Evolutionary conservation across 2,888 invertebrate genomes (phyloP), one percentile per base, ranked within the genome.

Genomic region (Imbricaverruca yamaguchii): DNA sequence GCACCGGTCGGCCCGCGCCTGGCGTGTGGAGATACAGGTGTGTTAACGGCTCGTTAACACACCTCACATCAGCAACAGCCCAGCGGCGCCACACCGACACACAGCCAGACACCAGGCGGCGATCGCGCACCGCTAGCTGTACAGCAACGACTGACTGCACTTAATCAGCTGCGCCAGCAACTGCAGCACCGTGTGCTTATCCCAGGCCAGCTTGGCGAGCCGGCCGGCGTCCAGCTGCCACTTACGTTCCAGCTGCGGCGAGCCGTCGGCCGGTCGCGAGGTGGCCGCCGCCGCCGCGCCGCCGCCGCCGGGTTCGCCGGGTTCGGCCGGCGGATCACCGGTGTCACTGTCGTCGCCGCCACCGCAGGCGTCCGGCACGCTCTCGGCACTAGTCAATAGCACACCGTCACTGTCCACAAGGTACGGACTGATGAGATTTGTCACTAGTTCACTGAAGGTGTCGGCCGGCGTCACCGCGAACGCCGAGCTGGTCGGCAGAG

Each of bases 341-440:
- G 2, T 55, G 10, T 74, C 74, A 53, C 55, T 55, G 74, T 53
- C 74, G 15, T 3, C 74, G 74, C 21, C 53, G 21, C 10, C 59
- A 7, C 59, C 59, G 12, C 59, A 59, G 12, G 39, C 15, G 39
- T 74, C 74, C 21, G 55, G 53, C 7, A 21, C 55, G 53, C 21
- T 55, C 74, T 53, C 55, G 53, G 74, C 74, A 74, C 74, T 74
- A 55, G 53, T 55, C 74, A 74, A 55, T 74, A 74, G 74, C 74
- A 74, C 74, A 21, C 74, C 74, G 74, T 74, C 74, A 74, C 74
- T 74, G 74, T 74, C 74, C 55, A 74, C 74, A 21, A 74, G 74
- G 55, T 74, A 74, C 74, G 74, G 74, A 15, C 74, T 74, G 21
- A 74, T 74, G 53, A 74, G 74, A 18, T 74, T 74, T 21, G 74